phyloP scores from a whole-genome alignment of 2,797 vertebrate genomes.

The Avahi laniger region DNA sequence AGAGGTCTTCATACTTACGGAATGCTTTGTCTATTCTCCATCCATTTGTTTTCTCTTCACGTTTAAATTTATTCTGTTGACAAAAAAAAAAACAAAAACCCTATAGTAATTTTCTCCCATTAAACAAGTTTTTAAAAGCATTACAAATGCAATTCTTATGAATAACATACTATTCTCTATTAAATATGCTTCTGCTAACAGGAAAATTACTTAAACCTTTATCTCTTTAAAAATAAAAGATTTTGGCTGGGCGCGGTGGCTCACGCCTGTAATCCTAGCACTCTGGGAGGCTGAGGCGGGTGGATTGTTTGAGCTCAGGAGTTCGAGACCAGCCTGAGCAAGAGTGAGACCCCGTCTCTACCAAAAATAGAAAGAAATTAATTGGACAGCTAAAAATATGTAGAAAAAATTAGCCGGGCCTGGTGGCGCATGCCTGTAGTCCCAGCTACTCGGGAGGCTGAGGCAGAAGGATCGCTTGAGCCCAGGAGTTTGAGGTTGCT shows the following conservation, averaged over 20 bases:
- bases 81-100: slow-evolving; percentile 53
- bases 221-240: slow-evolving; percentile 4
- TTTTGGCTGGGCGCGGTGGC: neutral
- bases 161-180: neutral
- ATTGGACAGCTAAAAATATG: too few species aligned
- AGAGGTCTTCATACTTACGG: slow-evolving; percentile 88
- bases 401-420: too few species aligned
- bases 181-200: neutral
- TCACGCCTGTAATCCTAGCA: neutral
- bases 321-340: too few species aligned
- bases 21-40: slow-evolving; percentile 99
- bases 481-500: too few species aligned
- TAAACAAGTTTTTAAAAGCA: slow-evolving; percentile 4
- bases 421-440: too few species aligned
- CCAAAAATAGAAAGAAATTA: too few species aligned
- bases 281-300: too few species aligned
- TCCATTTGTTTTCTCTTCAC: slow-evolving; percentile 93
- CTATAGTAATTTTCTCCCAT: slow-evolving; percentile 42
- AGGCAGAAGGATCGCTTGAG: too few species aligned
- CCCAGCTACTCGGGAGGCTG: too few species aligned
- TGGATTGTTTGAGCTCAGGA: too few species aligned
- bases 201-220: neutral
- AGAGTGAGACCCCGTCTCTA: too few species aligned
- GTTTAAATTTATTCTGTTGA: slow-evolving; percentile 98
- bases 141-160: neutral